A percentile compares a stretch with the other conserved stretches of the same genome.
phyloP scores from a whole-genome alignment of 1,140 invertebrate genomes.

The Elymnias hypermnestra region DNA sequence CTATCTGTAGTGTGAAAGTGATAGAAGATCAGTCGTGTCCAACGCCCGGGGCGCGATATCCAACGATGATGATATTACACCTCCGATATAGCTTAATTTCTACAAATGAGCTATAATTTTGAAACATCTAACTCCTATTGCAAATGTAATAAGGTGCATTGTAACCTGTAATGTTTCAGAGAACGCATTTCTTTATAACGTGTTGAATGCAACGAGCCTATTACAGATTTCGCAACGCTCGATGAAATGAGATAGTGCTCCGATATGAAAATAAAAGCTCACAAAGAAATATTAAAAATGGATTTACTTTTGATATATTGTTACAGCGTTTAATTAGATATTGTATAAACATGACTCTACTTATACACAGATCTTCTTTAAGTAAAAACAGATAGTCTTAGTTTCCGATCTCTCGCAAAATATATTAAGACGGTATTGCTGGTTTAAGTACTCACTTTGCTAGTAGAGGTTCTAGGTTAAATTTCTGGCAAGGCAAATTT shows the following conservation, averaged over 20 bases:
- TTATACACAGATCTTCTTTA: too few species aligned
- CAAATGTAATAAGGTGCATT: conserved; percentile 13
- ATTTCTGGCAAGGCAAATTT: too few species aligned
- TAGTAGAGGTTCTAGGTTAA: too few species aligned
- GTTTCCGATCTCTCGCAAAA: too few species aligned
- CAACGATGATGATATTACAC: conserved; percentile 50
- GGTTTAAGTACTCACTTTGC: too few species aligned
- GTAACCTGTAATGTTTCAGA: conserved; percentile 12
- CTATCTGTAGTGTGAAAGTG: conserved; percentile 14
- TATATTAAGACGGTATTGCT: too few species aligned
- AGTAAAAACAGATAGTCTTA: too few species aligned
- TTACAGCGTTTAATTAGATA: too few species aligned
- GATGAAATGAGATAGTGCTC: conserved; percentile 11
- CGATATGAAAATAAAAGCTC: conserved; percentile 3
- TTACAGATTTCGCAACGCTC: conserved; percentile 34
- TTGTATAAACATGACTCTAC: too few species aligned
- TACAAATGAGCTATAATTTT: conserved; percentile 31
- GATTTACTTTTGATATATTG: not conserved
- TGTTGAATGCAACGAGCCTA: conserved; percentile 50
- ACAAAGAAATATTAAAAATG: not conserved
- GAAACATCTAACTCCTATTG: conserved; percentile 25
- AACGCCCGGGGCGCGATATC: conserved; percentile 49
- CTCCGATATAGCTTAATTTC: conserved; percentile 41
- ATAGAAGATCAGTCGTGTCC: conserved; percentile 26
- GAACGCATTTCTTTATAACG: conserved; percentile 50